Evolutionary conservation across 2,797 vertebrate genomes (phyloP), one percentile per base, ranked within the genome.

Genomic region (Staurois parvus): DNA sequence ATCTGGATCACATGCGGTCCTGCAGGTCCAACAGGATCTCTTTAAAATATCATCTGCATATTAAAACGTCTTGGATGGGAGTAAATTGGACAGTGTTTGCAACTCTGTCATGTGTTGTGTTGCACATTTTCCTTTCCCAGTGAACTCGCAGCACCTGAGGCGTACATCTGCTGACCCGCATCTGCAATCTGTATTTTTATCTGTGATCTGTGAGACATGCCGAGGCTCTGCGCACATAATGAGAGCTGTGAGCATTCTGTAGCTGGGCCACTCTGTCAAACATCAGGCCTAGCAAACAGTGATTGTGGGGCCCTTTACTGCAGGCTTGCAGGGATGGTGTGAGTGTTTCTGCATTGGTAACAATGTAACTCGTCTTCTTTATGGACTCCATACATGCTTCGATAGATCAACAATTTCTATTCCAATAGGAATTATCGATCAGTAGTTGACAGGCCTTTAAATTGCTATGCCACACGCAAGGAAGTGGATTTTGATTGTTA

Each of bases 151-250:
- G 52, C 37, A 87, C 84, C 48, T 72, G 30, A 81, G 78, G 77
- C 83, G 72, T 87, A 84, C 84, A 78, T 87, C 87, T 89, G 83
- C 77, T 78, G 70, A 78, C 62, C 84, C 74, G 72, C 69, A 84
- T 77, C 45, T 70, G 72, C 72, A 77, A 76, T 79, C 69, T 85
- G 80, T 72, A 56, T 34, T 85, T 83, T 82, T 48, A 84, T 87
- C 56, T 67, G 66, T 87, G 73, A 69, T 73, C 81, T 76, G 32
- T 48, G 30, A 88, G 79, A 84, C 37, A 37, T 10, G 21, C 52
- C 11, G 17, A 78, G 48, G 32, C 34, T 42, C 34, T 40, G 32
- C 30, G 28, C 75, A 34, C 69, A 78, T 76, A 76, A 74, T 45
- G 79, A 81, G 66, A 40, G 72, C 66, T 62, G 56, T 0, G 21